Conservation (phyloP, 2,797 vertebrate species). For the Melopsittacus undulatus region DNA sequence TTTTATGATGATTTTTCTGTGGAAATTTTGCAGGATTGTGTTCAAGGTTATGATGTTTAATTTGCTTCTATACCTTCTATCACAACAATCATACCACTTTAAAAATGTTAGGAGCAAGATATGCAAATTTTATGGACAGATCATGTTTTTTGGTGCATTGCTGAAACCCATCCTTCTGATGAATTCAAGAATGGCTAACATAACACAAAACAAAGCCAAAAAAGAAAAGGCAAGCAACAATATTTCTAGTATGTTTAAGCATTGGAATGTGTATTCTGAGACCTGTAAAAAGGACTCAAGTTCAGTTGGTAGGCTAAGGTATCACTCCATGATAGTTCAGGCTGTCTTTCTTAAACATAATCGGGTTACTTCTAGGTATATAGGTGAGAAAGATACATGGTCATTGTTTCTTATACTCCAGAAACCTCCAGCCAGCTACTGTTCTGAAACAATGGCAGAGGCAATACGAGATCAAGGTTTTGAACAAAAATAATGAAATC, state of each 20-base stretch:
- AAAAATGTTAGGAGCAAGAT: not conserved
- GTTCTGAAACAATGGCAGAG: not conserved
- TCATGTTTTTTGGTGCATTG: not conserved
- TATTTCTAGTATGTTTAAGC: not conserved
- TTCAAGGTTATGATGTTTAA: fast-evolving
- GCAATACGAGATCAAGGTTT: not conserved
- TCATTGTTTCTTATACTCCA: not conserved
- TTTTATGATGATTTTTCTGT: not conserved
- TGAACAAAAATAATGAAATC: not conserved
- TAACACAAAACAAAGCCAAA: not conserved
- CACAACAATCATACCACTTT: fast-evolving
- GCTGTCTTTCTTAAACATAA: not conserved
- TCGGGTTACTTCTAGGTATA: not conserved
- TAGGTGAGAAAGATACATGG: fast-evolving
- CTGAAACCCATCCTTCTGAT: not conserved
- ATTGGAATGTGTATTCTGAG: not conserved
- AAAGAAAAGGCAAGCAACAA: fast-evolving
- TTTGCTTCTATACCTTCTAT: not conserved
- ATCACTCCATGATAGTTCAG: not conserved
- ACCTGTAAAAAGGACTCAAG: not conserved
- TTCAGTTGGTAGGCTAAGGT: not conserved
- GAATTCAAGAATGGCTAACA: not conserved
- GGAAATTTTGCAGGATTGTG: not conserved
- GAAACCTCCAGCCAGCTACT: not conserved
- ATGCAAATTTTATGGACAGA: fast-evolving